Base-by-base conservation (phyloP, 1,140 invertebrate genomes). In the Homalodisca vitripennis region DNA sequence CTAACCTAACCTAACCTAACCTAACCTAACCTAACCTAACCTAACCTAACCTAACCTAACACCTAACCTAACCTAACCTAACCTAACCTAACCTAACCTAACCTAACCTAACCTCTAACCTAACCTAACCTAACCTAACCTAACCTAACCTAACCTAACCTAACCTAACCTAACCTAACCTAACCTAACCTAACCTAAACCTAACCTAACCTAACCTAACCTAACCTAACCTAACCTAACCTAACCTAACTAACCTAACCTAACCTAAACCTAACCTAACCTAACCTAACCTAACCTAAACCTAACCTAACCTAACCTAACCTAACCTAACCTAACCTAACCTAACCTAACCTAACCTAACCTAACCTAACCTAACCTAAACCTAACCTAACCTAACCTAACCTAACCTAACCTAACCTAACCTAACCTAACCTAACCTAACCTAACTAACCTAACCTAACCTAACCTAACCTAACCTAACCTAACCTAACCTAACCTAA, bases 381-480 rank as follows among this genome's bases (percentile, higher is more conserved):
- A n/a, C n/a, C n/a, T n/a, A n/a, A n/a, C n/a, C n/a, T n/a, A n/a
- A n/a, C 77, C 73, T 70, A 73, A 20, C 24, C 73, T 74, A 75
- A 73, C 73, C 72, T 72, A 20, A 74, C 68, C 74, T 70, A 72
- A 76, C 68, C 76, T 68, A 72, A 76, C 69, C 75, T 69, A 74
- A 73, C 72, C 72, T 68, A 75, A 75, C 76, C 74, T 71, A 73
- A 76, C 73, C 74, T 77, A 77, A 76, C 76, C 74, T 77, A 76
- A 76, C 75, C 74, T 72, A 73, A 55, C 51, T 72, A 73, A 73
- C 71, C 64, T 64, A 74, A 75, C 67, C 67, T 17, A 69, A 66
- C 67, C 51, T 66, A 69, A 69, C 57, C 57, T 30, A 31, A 69
- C 67, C 67, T 22, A 68, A 69, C 62, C 62, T 60, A 73, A 72